Base-by-base conservation (phyloP, 2,888 invertebrate species). In the Magallana nippona region DNA sequence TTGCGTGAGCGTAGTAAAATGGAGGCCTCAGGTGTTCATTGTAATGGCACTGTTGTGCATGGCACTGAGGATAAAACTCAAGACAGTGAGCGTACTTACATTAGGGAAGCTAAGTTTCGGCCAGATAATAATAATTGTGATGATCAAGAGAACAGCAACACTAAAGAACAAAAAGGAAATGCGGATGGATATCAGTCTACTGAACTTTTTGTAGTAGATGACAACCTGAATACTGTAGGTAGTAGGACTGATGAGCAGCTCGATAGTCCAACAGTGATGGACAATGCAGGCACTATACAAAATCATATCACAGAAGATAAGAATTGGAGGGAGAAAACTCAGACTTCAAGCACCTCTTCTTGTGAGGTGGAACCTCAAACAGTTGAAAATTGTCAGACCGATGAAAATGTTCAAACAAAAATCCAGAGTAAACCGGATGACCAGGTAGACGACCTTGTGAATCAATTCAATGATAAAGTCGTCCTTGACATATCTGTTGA, bases 111-210 rank as follows among this genome's bases (percentile, higher is more conserved):
- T 3, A 63, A 56, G 22, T 56, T 82, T 19, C 27, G 44, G 10
- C 55, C 55, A 13, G 82, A 60, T 22, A 79, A 57, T 79, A 79
- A 79, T 57, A 79, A 79, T 57, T 57, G 22, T 8, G 79, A 79
- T 13, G 56, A 57, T 19, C n/a, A 32, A 2, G 27, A 56, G 17
- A 27, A 56, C 15, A 79, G 57, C 27, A 79, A 27, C 57, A 27
- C 57, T 22, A 27, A 57, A 22, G 79, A 57, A 57, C 13, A 57
- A 3, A 71, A 22, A 17, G 13, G 32, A 22, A 82, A 78, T 17
- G 13, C 78, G 10, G 82, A 82, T n/a, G 60, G 82, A 13, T 78
- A 60, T 60, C 78, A 82, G 78, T 82, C 82, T 17, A 78, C 82
- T 15, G 82, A 22, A 22, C 10, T 22, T 13, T 62, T 22, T 81